A percentile compares a stretch with the other conserved stretches of the same genome.
Conservation (phyloP, 2,888 invertebrate genomes). For the Arrhopalites spinosus region DNA sequence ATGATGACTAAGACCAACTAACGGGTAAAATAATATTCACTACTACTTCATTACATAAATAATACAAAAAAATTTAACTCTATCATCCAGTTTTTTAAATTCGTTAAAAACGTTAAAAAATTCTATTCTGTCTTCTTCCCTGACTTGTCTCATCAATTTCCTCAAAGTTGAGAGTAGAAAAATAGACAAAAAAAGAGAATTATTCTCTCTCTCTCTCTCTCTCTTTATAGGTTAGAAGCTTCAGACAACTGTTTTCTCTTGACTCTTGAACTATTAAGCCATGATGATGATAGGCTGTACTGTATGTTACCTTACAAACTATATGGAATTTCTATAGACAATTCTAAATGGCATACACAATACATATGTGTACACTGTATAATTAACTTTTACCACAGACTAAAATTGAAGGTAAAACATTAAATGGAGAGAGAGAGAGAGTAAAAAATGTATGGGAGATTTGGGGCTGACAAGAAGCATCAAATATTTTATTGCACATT, state of each 20-base stretch:
- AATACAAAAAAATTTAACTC: too few relatives aligned
- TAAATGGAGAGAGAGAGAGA: background rate
- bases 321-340: too few relatives aligned
- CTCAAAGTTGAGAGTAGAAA: background rate
- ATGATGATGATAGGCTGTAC: too few relatives aligned
- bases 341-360: too few relatives aligned
- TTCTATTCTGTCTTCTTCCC: constrained; percentile 7
- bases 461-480: constrained; percentile 35
- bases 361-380: too few relatives aligned
- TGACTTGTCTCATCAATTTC: constrained; percentile 16
- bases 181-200: background rate
- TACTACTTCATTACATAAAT: too few relatives aligned
- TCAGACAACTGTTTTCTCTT: too few relatives aligned
- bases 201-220: background rate
- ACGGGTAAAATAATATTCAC: too few relatives aligned
- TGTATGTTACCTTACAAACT: too few relatives aligned
- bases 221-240: background rate
- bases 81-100: too few relatives aligned
- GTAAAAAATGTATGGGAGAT: constrained; percentile 32
- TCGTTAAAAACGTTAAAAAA: too few relatives aligned
- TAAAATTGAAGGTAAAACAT: background rate
- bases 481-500: constrained; percentile 36
- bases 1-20: constrained; percentile 6
- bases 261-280: too few relatives aligned
- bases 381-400: constrained; percentile 13